Evolutionary conservation across 2,888 invertebrate genomes (phyloP).

Genomic region (Acanthosepion pharaonis): DNA sequence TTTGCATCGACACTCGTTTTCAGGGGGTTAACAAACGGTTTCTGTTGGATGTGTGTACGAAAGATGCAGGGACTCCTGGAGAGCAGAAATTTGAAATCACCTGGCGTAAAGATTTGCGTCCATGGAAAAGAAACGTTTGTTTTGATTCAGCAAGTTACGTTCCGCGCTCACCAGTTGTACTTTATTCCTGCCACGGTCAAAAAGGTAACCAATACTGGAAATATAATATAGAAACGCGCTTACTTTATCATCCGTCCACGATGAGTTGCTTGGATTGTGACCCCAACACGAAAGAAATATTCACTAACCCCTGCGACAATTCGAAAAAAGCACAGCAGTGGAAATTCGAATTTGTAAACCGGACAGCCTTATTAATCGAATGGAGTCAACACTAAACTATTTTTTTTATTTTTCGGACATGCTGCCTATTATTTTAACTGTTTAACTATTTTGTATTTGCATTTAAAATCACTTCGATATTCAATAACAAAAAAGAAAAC

Average conservation of each 20-base stretch:
- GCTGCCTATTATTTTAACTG: too few species aligned
- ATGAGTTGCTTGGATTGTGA: neutral
- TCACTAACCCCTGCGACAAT: neutral
- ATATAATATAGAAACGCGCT: neutral
- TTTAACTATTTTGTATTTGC: too few species aligned
- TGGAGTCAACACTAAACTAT: neutral
- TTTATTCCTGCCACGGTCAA: neutral
- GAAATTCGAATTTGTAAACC: neutral
- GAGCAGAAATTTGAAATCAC: conserved; percentile 71
- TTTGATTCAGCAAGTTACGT: neutral
- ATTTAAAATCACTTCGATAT: too few species aligned
- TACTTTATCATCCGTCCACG: neutral
- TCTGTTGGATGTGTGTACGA: conserved; percentile 83
- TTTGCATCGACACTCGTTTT: neutral
- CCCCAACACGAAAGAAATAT: neutral
- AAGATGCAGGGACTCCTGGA: conserved; percentile 83
- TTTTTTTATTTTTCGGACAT: too few species aligned
- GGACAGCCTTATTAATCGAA: neutral
- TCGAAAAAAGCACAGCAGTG: neutral
- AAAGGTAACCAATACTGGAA: neutral
- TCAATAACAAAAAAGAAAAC: too few species aligned
- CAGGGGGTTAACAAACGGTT: neutral
- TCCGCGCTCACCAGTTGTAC: neutral
- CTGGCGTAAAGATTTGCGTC: conserved; percentile 85
- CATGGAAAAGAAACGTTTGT: conserved; percentile 78